Conservation (phyloP, 2,888 invertebrate genomes). For the Halictus quadricinctus region DNA sequence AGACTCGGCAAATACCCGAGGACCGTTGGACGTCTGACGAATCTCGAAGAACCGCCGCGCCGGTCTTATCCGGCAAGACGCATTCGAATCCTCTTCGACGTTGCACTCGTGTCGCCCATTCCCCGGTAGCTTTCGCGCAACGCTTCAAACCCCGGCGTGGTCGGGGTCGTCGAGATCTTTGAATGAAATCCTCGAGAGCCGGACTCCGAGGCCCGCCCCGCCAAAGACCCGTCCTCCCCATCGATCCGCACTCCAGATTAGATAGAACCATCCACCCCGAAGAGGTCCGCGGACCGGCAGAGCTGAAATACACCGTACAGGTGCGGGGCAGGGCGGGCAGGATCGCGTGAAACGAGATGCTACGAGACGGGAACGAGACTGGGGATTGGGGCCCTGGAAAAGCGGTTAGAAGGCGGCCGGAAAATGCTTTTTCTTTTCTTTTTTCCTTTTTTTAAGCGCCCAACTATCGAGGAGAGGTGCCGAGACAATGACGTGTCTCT, state of each 20-base stretch:
- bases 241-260: conserved; percentile 63
- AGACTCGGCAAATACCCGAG: neutral
- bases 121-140: conserved; percentile 18
- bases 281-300: conserved; percentile 32
- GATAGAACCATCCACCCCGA: conserved; percentile 45
- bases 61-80: conserved; percentile 32
- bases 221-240: conserved; percentile 44
- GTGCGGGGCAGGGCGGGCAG: neutral
- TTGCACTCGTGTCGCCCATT: conserved; percentile 43
- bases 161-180: conserved; percentile 55
- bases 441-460: neutral
- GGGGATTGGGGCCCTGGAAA: conserved; percentile 55
- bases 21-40: neutral
- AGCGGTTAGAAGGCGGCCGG: conserved; percentile 40
- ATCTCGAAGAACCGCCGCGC: conserved; percentile 33
- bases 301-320: conserved; percentile 37
- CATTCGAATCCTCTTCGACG: conserved; percentile 39
- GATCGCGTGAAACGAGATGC: conserved; percentile 60
- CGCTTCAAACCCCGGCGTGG: conserved; percentile 8
- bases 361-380: conserved; percentile 57
- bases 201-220: conserved; percentile 39
- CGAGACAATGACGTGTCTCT: conserved; percentile 10
- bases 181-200: conserved; percentile 60
- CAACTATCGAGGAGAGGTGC: conserved; percentile 2
- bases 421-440: conserved; percentile 14